Base-by-base conservation (phyloP, 2,888 invertebrate genomes). In the Tetanocera ferruginea region DNA sequence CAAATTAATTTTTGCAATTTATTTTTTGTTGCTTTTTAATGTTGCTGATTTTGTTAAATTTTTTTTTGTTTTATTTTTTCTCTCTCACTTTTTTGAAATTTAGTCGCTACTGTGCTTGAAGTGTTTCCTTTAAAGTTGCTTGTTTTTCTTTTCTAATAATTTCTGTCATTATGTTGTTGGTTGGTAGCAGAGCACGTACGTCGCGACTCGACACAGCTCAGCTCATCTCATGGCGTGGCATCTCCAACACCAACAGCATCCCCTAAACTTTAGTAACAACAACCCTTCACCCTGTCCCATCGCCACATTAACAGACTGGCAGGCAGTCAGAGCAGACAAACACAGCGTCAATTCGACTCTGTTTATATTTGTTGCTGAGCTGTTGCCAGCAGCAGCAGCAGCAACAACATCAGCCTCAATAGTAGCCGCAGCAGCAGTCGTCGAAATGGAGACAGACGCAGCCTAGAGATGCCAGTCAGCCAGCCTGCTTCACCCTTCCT, bases 301-400 rank as follows among this genome's bases (percentile, higher is more conserved):
- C 60, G 0, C 28, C 11, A 17, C 60, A 23, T 28, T 14, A 60
- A 28, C 17, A 43, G 19, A 6, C 60, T 8, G 60, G 8, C 55
- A 55, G 8, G 23, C 14, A 25, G 28, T 60, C 43, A 34, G 23
- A 9, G 34, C 57, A 23, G n/a, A 11, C 57, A 60, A 11, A 19
- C 57, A 0, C 9, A 23, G 23, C 25, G 25, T 19, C 57, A 11
- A 23, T 19, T 19, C n/a, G 3, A 11, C 37, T 8, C 67, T 67
- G 67, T 67, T 67, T 67, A 67, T 67, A 14, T 67, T 43, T 67
- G 43, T 67, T 67, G 67, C 67, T 37, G 67, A 60, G 57, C 28
- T 11, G 57, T 28, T 17, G 11, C 11, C 31, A 4, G 31, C 31
- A 31, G 31, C 31, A 31, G 5, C 31, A 31, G 31, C 31, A 31